Evolutionary conservation across 2,113 vertebrate species (phyloP).

Genomic region (Caracal caracal): DNA sequence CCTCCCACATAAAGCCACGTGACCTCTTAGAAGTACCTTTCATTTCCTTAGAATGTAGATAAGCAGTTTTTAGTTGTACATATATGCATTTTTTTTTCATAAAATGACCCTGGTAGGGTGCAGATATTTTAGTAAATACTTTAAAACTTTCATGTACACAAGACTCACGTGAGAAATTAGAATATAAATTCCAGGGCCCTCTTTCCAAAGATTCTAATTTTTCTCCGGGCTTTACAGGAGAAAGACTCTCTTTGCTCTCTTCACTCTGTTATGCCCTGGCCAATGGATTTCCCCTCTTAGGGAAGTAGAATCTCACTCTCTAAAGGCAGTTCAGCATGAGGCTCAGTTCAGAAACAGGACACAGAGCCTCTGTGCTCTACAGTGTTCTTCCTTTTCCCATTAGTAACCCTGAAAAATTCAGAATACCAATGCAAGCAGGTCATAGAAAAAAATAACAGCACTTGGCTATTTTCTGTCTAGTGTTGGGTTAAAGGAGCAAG

Average conservation of each 20-base stretch:
- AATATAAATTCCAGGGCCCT: neutral
- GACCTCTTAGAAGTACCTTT: neutral
- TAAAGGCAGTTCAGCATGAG: neutral
- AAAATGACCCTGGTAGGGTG: neutral
- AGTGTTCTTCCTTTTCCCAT: neutral
- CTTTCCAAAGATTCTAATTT: neutral
- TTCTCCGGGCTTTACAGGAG: neutral
- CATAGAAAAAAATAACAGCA: neutral
- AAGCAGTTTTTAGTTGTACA: neutral
- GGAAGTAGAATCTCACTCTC: accelerated
- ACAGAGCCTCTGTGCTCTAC: neutral
- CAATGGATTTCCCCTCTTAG: neutral
- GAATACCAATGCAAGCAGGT: neutral
- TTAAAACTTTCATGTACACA: neutral
- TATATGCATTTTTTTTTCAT: neutral
- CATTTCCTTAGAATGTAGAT: neutral
- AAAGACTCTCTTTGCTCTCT: neutral
- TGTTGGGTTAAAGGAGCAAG: neutral
- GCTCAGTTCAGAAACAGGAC: neutral
- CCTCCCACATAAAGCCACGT: neutral
- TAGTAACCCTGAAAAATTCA: neutral
- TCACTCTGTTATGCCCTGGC: neutral
- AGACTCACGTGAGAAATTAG: neutral
- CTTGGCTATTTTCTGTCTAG: neutral
- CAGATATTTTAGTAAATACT: neutral